Evolutionary conservation across 2,888 invertebrate genomes (phyloP).

Genomic region (Coecobrya sp.): DNA sequence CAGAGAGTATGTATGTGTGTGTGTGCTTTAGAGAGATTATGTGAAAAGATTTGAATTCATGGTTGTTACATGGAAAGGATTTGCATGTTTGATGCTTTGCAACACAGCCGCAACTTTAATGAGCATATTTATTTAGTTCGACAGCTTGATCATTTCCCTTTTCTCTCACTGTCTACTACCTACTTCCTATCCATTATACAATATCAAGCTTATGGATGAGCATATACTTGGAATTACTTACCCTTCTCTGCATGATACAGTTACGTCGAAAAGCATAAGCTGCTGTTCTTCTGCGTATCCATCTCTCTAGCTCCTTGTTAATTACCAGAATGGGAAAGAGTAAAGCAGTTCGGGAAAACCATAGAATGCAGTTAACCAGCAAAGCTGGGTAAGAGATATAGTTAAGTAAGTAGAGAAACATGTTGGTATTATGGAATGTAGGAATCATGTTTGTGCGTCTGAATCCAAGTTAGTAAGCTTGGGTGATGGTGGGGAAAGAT

Average conservation of each 20-base stretch:
- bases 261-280: neutral
- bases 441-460: constrained; percentile 8
- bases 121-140: constrained; percentile 83
- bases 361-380: constrained; percentile 1
- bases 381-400: too few species aligned
- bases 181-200: neutral
- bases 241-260: neutral
- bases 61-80: constrained; percentile 81
- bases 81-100: constrained; percentile 81
- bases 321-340: neutral
- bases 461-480: neutral
- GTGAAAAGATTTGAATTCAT: constrained; percentile 80
- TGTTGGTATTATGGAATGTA: too few species aligned
- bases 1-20: constrained; percentile 17
- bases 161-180: constrained; percentile 9
- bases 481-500: neutral
- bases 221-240: constrained; percentile 21
- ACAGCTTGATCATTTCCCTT: constrained; percentile 80
- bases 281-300: neutral
- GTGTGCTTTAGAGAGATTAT: constrained; percentile 77
- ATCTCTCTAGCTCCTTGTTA: neutral
- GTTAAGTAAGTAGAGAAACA: too few species aligned
- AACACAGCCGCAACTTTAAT: constrained; percentile 80
- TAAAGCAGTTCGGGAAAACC: neutral
- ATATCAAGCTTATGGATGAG: neutral